These are phyloP conservation scores for Esox lucius DNA, from an alignment of 2,797 vertebrate genomes.

Conservation along the genomic window DNA sequence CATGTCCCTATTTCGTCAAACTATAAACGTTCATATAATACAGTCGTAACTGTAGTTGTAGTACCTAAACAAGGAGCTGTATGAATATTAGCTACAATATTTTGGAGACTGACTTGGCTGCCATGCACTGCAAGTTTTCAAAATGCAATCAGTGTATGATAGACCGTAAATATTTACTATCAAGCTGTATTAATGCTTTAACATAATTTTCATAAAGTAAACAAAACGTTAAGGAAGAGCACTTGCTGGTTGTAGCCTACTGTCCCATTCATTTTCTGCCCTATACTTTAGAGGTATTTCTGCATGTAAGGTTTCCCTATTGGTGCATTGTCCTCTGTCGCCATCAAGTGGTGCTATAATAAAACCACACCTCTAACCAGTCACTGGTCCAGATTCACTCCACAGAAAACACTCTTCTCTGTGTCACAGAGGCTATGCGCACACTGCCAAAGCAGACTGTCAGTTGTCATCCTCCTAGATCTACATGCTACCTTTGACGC, in stretches of 20 bases:
- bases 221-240: neutral
- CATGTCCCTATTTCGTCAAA: constrained; percentile 28
- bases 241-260: neutral
- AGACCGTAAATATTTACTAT: neutral
- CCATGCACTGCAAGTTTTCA: neutral
- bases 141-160: neutral
- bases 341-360: neutral
- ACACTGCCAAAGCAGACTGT: too few species aligned
- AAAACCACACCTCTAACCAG: neutral
- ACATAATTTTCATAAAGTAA: neutral
- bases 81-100: neutral
- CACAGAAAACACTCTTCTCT: too few species aligned
- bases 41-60: neutral
- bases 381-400: neutral
- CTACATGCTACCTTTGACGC: too few species aligned
- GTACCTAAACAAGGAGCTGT: neutral
- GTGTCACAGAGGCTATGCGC: too few species aligned
- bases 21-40: neutral
- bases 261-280: neutral
- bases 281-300: neutral
- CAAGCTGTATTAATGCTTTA: neutral
- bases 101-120: neutral
- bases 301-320: neutral
- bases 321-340: constrained; percentile 1
- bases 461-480: too few species aligned